Base-by-base conservation (phyloP, 2,797 vertebrate species). In the Phoebastria nigripes region DNA sequence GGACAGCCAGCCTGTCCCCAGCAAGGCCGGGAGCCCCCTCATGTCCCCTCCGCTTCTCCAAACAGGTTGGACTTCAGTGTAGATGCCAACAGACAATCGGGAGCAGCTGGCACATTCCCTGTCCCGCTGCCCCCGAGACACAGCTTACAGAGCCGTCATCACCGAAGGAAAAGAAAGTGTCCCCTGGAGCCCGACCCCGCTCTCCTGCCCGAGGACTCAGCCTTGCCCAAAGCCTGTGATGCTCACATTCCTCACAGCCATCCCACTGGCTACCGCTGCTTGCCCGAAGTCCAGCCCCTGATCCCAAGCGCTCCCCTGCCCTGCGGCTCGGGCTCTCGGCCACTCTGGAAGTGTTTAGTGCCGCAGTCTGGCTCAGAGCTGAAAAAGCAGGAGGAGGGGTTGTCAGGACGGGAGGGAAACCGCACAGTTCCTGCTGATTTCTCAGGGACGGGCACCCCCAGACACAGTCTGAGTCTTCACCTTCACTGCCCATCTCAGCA, bases 321-420 rank as follows among this genome's bases (percentile, higher is more conserved):
- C 28, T 98, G 97, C 63, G 93, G 97, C 89, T 94, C 98, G 1
- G 98, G 98, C 82, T 97, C 98, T 58, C 98, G 96, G 59, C 98
- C 98, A 2, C 98, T 99, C 70, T 99, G 99, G 98, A 98, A 99
- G 91, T 98, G 98, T 94, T 98, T 98, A 87, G 98, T 98, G 88
- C 98, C 98, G 8, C 98, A 98, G 96, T 96, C 98, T 33, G 91
- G 96, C 92, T 98, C 98, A 0, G 98, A 99, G 96, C 98, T 98
- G 81, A 98, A 98, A 95, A 98, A 98, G 58, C 96, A 98, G 89
- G 98, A 98, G 62, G 97, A 98, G 15, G 97, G 97, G 25, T 94
- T 97, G 72, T 94, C 97, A 12, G 89, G 95, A 94, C 95, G 95
- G 98, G 98, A 98, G 92, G 95, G 97, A 7, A 93, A 97, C 46